Evolutionary conservation across 2,888 invertebrate genomes (phyloP).

Genomic region (Melinopterus prodromus): DNA sequence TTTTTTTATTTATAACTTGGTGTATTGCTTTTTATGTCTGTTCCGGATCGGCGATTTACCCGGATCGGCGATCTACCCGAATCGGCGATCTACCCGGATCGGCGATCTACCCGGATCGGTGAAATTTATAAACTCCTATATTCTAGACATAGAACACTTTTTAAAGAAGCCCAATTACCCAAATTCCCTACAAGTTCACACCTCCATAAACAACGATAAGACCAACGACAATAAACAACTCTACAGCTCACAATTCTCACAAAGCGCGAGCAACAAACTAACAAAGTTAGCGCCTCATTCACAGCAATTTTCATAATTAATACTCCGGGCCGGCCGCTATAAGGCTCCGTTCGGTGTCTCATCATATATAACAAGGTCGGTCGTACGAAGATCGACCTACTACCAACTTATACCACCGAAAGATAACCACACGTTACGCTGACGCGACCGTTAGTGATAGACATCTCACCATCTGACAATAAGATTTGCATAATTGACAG

Average conservation of each 20-base stretch:
- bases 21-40: too few species aligned
- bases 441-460: constrained; percentile 9
- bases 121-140: too few species aligned
- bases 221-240: background rate
- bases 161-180: background rate
- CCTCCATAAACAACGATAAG: constrained; percentile 12
- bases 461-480: constrained; percentile 22
- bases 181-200: background rate
- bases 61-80: too few species aligned
- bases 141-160: too few species aligned
- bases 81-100: too few species aligned
- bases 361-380: background rate
- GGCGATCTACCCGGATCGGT: too few species aligned
- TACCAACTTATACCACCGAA: background rate
- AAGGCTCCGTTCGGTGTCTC: background rate
- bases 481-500: constrained; percentile 25
- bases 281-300: background rate
- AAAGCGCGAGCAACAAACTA: background rate
- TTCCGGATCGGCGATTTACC: too few species aligned
- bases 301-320: background rate
- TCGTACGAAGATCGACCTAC: too few species aligned
- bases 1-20: too few species aligned
- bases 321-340: background rate
- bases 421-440: background rate
- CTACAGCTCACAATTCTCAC: background rate